A percentile compares a stretch with the other conserved stretches of the same genome.
These are phyloP conservation scores for Pollimyrus isidori DNA, from an alignment of 2,113 vertebrate genomes.

Conservation along the genomic window DNA sequence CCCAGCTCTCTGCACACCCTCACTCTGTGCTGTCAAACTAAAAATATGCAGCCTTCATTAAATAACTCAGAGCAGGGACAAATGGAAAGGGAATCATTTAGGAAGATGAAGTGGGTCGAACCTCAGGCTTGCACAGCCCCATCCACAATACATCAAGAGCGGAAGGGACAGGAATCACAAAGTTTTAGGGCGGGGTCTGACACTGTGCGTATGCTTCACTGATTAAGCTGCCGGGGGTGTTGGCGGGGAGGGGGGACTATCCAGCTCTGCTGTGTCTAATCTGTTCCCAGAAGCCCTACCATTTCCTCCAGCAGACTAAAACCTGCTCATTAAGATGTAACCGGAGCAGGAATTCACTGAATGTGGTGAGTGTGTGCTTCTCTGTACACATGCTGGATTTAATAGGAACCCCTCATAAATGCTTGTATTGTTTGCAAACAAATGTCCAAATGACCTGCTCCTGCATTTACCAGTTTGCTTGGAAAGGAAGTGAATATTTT, in stretches of 20 bases:
- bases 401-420: neutral
- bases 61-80: constrained; percentile 28
- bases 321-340: constrained; percentile 11
- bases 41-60: constrained; percentile 35
- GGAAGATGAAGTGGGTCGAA: constrained; percentile 26
- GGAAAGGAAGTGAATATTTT: neutral
- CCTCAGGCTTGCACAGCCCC: constrained; percentile 8
- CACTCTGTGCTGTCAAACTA: constrained; percentile 20
- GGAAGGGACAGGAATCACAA: constrained; percentile 4
- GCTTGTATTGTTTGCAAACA: constrained; percentile 12
- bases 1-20: neutral
- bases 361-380: neutral
- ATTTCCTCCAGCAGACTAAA: constrained; percentile 8
- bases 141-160: constrained; percentile 21
- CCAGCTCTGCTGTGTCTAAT: neutral
- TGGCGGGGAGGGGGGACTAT: neutral
- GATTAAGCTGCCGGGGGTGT: constrained; percentile 14
- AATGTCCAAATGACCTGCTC: constrained; percentile 27
- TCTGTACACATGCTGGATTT: neutral
- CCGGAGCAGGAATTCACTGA: neutral
- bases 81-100: constrained; percentile 31
- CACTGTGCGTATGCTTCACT: constrained; percentile 15
- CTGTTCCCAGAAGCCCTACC: neutral
- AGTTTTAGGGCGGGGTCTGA: constrained; percentile 14
- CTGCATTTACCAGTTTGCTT: constrained; percentile 30